Evolutionary conservation across 2,113 vertebrate genomes (phyloP).

Genomic region (Lota lota): DNA sequence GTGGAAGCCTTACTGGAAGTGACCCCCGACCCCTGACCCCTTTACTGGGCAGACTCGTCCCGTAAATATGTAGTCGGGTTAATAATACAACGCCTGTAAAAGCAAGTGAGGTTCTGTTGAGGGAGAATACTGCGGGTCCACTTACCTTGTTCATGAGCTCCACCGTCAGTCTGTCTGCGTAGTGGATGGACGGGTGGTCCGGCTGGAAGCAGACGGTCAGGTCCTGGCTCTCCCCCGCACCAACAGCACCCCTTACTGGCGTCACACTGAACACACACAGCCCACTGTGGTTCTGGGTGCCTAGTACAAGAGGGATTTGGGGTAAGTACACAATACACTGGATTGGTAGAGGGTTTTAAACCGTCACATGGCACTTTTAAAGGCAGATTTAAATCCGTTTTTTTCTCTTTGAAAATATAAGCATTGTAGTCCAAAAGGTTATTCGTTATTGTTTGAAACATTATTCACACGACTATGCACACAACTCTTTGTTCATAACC

Average conservation of each 20-base stretch:
- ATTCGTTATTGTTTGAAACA: no score
- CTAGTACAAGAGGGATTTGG: constrained; percentile 53
- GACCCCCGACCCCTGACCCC: no score
- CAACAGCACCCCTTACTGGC: constrained; percentile 77
- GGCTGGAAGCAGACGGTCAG: constrained; percentile 85
- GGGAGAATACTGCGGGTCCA: no score
- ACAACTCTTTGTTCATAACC: no score
- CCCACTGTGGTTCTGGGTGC: constrained; percentile 82
- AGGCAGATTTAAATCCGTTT: background rate
- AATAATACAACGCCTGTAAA: no score
- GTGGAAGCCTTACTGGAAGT: no score
- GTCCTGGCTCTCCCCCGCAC: constrained; percentile 72
- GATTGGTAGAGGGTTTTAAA: background rate
- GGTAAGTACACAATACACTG: background rate
- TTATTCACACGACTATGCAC: no score
- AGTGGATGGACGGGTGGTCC: constrained; percentile 83
- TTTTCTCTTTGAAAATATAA: background rate
- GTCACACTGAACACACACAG: constrained; percentile 81
- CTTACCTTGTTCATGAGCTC: constrained; percentile 82
- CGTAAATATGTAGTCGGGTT: no score
- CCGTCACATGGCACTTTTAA: no score
- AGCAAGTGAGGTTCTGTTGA: no score
- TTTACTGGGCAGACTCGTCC: no score
- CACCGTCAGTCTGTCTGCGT: constrained; percentile 78
- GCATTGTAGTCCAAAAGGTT: no score